phyloP scores from a whole-genome alignment of 1,140 invertebrate genomes.

The Thaumatotibia leucotreta region DNA sequence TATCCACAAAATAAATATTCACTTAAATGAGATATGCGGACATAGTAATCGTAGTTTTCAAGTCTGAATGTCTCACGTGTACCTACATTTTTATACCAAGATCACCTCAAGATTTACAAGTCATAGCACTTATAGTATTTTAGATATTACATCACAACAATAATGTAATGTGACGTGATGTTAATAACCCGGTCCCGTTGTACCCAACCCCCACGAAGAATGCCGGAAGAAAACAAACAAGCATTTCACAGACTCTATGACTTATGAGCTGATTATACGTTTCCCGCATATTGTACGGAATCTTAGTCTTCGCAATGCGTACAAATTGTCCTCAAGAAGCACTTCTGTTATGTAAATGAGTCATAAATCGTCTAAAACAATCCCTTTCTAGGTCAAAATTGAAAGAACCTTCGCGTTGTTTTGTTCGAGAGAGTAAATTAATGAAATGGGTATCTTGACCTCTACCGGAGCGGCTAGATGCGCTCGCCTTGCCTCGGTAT shows the following conservation, averaged over 20 bases:
- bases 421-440: slow-evolving; percentile 8
- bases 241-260: background rate
- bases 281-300: background rate
- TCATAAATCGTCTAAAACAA: slow-evolving; percentile 13
- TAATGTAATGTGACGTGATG: background rate
- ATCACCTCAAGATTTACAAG: no score
- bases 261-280: slow-evolving; percentile 10
- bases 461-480: background rate
- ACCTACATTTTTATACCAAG: no score
- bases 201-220: background rate
- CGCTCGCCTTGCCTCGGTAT: background rate
- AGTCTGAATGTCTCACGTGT: no score
- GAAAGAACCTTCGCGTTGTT: slow-evolving; percentile 11
- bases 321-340: slow-evolving; percentile 9
- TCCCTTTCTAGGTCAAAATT: slow-evolving; percentile 13
- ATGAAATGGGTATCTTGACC: slow-evolving; percentile 14
- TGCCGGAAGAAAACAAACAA: slow-evolving; percentile 11
- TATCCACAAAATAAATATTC: no score
- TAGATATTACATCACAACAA: background rate
- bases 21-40: no score
- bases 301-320: slow-evolving; percentile 9
- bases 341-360: slow-evolving; percentile 7
- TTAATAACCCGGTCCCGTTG: background rate
- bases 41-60: no score
- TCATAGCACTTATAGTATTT: background rate